These are phyloP conservation scores for Drosophila merina DNA, from an alignment of 2,888 invertebrate genomes.

Conservation along the genomic window DNA sequence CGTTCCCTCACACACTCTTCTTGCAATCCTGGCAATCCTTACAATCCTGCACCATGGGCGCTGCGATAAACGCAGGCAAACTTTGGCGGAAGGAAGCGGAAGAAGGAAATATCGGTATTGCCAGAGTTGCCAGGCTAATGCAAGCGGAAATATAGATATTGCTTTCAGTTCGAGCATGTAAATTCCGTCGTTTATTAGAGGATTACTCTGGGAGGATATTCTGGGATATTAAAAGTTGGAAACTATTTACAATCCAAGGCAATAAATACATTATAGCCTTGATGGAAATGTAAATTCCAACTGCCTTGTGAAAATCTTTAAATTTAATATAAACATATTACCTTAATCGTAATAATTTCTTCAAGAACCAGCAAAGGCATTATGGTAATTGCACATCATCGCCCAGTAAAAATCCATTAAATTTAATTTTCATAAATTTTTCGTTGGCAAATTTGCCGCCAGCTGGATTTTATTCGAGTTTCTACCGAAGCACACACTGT, in stretches of 20 bases:
- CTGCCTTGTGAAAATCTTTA: background rate
- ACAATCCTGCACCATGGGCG: constrained; percentile 39
- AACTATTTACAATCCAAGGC: no score
- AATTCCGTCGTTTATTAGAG: constrained; percentile 29
- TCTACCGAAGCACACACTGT: constrained; percentile 12
- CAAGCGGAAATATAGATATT: constrained; percentile 36
- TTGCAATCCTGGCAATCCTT: constrained; percentile 24
- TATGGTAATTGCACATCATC: constrained; percentile 1
- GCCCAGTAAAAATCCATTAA: constrained; percentile 13
- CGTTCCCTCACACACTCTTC: background rate
- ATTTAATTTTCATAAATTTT: constrained; percentile 32
- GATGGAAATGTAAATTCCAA: background rate
- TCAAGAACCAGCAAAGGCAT: background rate
- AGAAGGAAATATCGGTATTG: constrained; percentile 26
- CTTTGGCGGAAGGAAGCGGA: constrained; percentile 34
- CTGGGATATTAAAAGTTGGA: background rate
- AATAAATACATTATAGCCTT: background rate
- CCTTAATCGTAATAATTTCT: background rate
- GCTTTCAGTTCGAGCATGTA: constrained; percentile 23
- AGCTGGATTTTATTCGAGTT: constrained; percentile 10
- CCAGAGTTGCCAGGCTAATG: constrained; percentile 25
- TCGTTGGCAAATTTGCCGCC: constrained; percentile 22
- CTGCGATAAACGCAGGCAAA: constrained; percentile 42
- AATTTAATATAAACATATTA: background rate
- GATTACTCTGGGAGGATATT: constrained; percentile 6